These are phyloP conservation scores for Psilopsiagon aurifrons DNA, from an alignment of 2,113 vertebrate genomes.

Conservation along the genomic window DNA sequence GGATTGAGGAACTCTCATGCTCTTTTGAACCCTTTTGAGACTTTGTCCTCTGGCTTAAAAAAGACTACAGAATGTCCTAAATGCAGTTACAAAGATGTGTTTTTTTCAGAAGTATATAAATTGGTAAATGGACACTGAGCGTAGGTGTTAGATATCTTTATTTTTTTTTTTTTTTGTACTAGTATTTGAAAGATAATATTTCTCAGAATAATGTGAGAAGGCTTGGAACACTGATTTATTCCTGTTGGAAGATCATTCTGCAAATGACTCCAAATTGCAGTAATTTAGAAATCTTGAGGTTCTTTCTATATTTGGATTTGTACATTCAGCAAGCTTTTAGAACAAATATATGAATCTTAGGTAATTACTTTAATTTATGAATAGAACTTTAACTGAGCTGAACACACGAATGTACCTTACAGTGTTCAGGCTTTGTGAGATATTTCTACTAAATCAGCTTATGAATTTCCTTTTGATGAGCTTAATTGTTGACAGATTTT, in stretches of 20 bases:
- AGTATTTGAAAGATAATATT: conserved; percentile 8
- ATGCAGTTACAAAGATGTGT: background rate
- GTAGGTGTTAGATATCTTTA: background rate
- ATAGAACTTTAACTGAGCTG: conserved; percentile 38
- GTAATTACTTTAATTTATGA: conserved; percentile 48
- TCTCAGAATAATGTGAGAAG: conserved; percentile 42
- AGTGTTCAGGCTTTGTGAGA: conserved; percentile 27
- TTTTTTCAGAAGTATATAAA: background rate
- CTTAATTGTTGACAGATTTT: conserved; percentile 68
- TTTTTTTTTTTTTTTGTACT: conserved; percentile 26
- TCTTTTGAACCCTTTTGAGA: background rate
- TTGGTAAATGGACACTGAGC: background rate
- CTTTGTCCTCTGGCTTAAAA: background rate
- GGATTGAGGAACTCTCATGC: background rate
- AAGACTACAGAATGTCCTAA: background rate
- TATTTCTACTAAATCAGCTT: conserved; percentile 53
- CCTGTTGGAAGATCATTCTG: conserved; percentile 41
- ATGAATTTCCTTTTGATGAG: conserved; percentile 64
- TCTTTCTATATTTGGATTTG: conserved; percentile 55
- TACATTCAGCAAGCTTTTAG: conserved; percentile 48
- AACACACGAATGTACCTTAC: conserved; percentile 52
- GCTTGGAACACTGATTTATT: conserved; percentile 25
- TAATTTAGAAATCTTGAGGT: conserved; percentile 54
- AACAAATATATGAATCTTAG: conserved; percentile 37
- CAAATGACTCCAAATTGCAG: conserved; percentile 56